A percentile compares a stretch with the other conserved stretches of the same genome.
Evolutionary conservation across 2,797 vertebrate genomes (phyloP).

Genomic region (Myripristis murdjan): DNA sequence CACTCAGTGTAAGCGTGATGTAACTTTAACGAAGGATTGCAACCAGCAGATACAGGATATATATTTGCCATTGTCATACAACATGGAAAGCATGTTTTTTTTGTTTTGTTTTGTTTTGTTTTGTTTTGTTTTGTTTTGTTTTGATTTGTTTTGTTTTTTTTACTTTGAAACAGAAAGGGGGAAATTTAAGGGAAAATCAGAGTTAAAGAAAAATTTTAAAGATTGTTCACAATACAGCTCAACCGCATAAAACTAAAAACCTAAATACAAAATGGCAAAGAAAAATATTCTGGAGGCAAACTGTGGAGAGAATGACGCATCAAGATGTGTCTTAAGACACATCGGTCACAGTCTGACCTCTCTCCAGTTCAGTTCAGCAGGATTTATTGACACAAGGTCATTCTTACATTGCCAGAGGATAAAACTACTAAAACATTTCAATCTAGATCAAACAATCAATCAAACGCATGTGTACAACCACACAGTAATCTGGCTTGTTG

Average conservation of each 20-base stretch:
- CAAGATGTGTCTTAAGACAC: not conserved
- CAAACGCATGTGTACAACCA: not conserved
- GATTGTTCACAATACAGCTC: too few relatives aligned
- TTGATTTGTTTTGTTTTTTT: too few relatives aligned
- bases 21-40: too few relatives aligned
- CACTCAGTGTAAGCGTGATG: too few relatives aligned
- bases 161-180: too few relatives aligned
- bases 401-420: not conserved
- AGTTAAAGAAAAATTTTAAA: too few relatives aligned
- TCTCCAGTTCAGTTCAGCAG: not conserved
- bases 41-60: too few relatives aligned
- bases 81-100: too few relatives aligned
- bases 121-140: too few relatives aligned
- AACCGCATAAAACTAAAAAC: not conserved
- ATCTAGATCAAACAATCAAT: not conserved
- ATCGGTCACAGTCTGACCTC: not conserved
- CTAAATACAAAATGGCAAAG: not conserved
- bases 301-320: not conserved
- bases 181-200: too few relatives aligned
- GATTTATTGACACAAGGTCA: not conserved
- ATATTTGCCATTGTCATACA: not conserved
- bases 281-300: not conserved
- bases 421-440: not conserved
- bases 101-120: not conserved
- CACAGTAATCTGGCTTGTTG: not conserved